Evolutionary conservation across 1,140 invertebrate species (phyloP).

Genomic region (Drosophila pachea): DNA sequence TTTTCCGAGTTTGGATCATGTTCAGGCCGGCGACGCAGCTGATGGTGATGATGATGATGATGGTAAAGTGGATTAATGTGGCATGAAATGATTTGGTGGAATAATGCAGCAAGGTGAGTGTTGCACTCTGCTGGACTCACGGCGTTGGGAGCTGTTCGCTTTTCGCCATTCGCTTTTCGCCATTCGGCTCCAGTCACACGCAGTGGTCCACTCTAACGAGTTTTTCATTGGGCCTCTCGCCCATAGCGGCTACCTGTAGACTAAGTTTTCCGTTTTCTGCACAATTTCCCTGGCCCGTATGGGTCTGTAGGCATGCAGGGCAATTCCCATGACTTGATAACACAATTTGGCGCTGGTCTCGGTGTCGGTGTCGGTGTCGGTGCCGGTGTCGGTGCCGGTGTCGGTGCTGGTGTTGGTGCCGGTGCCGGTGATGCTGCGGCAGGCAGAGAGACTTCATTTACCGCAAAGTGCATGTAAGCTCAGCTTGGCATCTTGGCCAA

Average conservation of each 20-base stretch:
- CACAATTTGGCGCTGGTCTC: constrained; percentile 55
- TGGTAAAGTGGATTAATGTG: constrained; percentile 78
- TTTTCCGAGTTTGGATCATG: constrained; percentile 23
- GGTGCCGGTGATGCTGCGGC: constrained; percentile 38
- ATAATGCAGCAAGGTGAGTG: constrained; percentile 66
- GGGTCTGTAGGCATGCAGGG: constrained; percentile 64
- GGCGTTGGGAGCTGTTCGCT: constrained; percentile 20
- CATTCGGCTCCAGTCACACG: constrained; percentile 54
- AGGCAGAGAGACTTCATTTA: constrained; percentile 57
- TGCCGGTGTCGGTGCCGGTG: too few species aligned
- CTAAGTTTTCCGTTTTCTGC: constrained; percentile 30
- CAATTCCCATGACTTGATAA: constrained; percentile 77
- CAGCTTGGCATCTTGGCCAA: constrained; percentile 53
- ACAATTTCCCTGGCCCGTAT: constrained; percentile 66
- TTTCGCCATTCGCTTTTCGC: neutral
- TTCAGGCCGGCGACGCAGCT: constrained; percentile 32
- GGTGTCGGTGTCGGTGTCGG: too few species aligned
- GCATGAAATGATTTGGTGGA: constrained; percentile 77
- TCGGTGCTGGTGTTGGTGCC: neutral
- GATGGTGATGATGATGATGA: constrained; percentile 59
- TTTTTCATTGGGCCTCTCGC: constrained; percentile 56
- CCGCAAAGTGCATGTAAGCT: constrained; percentile 76
- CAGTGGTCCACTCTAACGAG: constrained; percentile 67
- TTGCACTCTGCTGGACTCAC: constrained; percentile 33
- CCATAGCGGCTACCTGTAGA: constrained; percentile 65